phyloP scores from a whole-genome alignment of 2,797 vertebrate species.

The Monodelphis domestica region DNA sequence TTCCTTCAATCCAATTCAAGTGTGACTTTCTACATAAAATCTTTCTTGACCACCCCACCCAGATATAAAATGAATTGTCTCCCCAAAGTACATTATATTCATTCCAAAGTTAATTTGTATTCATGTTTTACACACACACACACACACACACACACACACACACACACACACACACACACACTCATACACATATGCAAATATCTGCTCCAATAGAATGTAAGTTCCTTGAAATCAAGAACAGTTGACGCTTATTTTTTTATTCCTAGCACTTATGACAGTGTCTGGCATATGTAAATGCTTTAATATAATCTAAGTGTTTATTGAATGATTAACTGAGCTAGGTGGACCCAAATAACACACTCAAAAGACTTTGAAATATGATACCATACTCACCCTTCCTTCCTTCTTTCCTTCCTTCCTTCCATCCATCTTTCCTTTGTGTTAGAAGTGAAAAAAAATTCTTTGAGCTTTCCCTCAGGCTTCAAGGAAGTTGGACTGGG shows the following conservation, averaged over 20 bases:
- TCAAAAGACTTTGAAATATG: too few species aligned
- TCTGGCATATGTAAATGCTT: background rate
- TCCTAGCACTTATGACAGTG: background rate
- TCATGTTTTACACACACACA: too few species aligned
- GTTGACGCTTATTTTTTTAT: background rate
- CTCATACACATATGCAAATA: background rate
- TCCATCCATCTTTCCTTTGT: too few species aligned
- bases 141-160: too few species aligned
- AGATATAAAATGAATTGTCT: background rate
- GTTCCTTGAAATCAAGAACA: background rate
- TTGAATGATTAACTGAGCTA: background rate
- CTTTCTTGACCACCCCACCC: background rate
- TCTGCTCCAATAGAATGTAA: background rate
- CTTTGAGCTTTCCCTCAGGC: too few species aligned
- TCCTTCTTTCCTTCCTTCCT: too few species aligned
- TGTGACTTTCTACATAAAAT: background rate
- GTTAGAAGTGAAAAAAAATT: too few species aligned
- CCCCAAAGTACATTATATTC: background rate
- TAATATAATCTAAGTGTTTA: background rate
- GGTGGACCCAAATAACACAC: background rate
- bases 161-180: too few species aligned
- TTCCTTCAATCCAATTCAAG: background rate
- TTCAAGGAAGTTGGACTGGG: too few species aligned
- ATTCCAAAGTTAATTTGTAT: background rate
- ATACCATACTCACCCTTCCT: too few species aligned